Percentiles rank a stretch among this genome's conserved stretches.
Evolutionary conservation across 2,888 invertebrate species (phyloP).

Genomic region (Pristionchus entomophagus): DNA sequence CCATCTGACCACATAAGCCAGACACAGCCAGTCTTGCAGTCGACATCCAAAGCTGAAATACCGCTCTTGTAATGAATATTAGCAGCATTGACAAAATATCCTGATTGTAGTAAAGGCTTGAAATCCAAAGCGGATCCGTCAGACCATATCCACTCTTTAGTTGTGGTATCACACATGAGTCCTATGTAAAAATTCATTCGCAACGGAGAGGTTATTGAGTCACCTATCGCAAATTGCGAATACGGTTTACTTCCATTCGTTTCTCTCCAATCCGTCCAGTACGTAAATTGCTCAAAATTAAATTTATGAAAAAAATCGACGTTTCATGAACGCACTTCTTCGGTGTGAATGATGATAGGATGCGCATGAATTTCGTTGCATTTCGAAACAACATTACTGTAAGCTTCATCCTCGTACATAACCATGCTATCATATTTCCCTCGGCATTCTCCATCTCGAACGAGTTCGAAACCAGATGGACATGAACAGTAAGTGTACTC

Average conservation of each 20-base stretch:
- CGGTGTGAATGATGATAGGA: neutral
- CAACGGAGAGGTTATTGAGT: no score
- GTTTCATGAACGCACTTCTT: neutral
- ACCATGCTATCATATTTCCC: neutral
- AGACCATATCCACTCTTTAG: neutral
- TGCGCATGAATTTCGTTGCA: neutral
- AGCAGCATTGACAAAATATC: no score
- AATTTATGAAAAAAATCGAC: neutral
- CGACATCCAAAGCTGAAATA: neutral
- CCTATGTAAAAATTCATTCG: no score
- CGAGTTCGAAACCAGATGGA: neutral
- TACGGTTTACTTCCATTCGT: no score
- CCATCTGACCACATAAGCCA: neutral
- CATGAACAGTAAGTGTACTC: neutral
- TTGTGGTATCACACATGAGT: neutral
- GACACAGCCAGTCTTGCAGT: neutral
- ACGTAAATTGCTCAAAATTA: neutral
- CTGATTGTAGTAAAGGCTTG: neutral
- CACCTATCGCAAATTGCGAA: no score
- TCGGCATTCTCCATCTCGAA: neutral
- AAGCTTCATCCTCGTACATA: neutral
- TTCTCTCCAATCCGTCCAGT: no score
- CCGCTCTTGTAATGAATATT: neutral
- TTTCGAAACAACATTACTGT: neutral
- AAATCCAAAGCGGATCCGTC: neutral